Base-by-base conservation (phyloP, 2,113 vertebrate genomes). In the Tupaia chinensis region DNA sequence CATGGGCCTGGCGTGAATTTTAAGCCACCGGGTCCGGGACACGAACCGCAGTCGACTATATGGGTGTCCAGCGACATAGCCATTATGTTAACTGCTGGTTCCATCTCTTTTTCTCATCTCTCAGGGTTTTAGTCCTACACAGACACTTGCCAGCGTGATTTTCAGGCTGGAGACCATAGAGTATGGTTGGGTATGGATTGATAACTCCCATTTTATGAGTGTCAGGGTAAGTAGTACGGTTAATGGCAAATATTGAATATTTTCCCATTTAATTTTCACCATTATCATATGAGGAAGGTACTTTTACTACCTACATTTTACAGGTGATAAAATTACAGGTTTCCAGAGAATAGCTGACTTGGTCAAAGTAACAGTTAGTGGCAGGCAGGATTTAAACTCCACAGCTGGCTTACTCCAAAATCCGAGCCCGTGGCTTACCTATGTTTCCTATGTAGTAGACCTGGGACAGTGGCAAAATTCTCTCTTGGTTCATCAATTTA, bases 341-440 rank as follows among this genome's bases (percentile, higher is more conserved):
- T 78, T 87, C 80, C 60, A 58, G 44, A 58, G 76, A 58, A n/a
- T 1, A 70, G 5, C 15, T 20, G 10, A 32, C 16, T 60, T 61
- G 29, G 23, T 92, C 29, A 60, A 12, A 79, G 77, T 58, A 32
- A 60, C 7, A 72, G 11, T 69, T 76, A 53, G 15, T 58, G 53
- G 20, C 25, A 58, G 58, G 54, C 6, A 84, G 27, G 53, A 53
- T 61, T 85, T 20, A 73, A 76, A 76, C 53, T 87, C n/a, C 29
- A 23, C 10, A 20, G 86, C 29, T 77, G 74, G 65, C 63, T 32
- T 4, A 77, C 19, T 56, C 74, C 19, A 23, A 77, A 91, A 29
- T 19, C 72, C 12, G 63, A 66, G 68, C 8, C 32, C 0, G 0
- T 76, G 0, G 0, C 61, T 44, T 61, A 54, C 61, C 19, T 56